Percentiles rank a stretch among this genome's conserved stretches.
Evolutionary conservation across 1,140 invertebrate genomes (phyloP).

Genomic region (Anthonomus grandis): DNA sequence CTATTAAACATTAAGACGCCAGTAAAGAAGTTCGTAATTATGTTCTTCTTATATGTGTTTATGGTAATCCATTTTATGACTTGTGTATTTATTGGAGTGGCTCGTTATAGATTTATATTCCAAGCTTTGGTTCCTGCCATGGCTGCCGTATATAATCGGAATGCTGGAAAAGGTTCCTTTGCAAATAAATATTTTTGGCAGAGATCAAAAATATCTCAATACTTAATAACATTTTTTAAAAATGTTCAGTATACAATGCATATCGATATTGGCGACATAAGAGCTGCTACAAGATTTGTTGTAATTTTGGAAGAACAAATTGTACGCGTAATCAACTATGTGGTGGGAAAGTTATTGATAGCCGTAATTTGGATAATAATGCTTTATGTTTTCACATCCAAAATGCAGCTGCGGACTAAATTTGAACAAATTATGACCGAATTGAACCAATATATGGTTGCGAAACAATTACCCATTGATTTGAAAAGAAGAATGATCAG

Average conservation of each 20-base stretch:
- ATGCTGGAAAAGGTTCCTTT: too few species aligned
- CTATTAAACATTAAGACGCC: conserved; percentile 11
- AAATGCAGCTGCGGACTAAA: conserved; percentile 20
- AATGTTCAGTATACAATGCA: conserved; percentile 17
- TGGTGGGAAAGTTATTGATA: conserved; percentile 22
- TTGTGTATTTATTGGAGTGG: conserved; percentile 15
- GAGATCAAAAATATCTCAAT: too few species aligned
- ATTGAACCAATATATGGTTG: conserved; percentile 34
- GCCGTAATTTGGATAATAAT: conserved; percentile 36
- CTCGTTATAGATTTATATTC: not conserved
- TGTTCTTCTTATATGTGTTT: conserved; percentile 11
- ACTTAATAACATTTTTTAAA: conserved; percentile 20
- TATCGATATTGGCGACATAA: conserved; percentile 8
- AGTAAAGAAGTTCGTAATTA: conserved; percentile 2
- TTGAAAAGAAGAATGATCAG: conserved; percentile 27
- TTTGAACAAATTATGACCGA: conserved; percentile 36
- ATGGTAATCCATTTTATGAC: conserved; percentile 18
- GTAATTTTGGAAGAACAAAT: conserved; percentile 4
- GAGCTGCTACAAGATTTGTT: not conserved
- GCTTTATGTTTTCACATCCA: conserved; percentile 15
- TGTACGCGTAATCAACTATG: conserved; percentile 11
- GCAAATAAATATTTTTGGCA: too few species aligned
- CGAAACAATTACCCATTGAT: conserved; percentile 31
- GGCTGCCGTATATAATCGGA: too few species aligned
- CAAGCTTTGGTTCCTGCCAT: not conserved